These are phyloP conservation scores for Blastobasis adustella DNA, from an alignment of 2,888 invertebrate genomes.

Conservation along the genomic window DNA sequence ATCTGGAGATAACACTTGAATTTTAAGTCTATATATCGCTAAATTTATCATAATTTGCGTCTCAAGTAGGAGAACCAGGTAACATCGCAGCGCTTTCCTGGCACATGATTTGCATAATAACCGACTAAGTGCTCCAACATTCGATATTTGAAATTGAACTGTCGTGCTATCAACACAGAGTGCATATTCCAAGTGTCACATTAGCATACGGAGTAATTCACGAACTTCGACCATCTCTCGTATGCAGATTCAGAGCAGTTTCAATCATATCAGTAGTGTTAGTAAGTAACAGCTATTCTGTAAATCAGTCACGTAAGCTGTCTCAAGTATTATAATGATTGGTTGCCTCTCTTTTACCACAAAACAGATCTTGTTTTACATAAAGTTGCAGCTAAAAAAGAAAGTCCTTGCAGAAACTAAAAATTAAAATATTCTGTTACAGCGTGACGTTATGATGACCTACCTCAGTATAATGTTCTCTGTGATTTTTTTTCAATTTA, in stretches of 20 bases:
- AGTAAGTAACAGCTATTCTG: conserved; percentile 15
- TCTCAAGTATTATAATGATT: no score
- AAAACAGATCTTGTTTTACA: no score
- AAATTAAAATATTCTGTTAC: no score
- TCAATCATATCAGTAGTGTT: conserved; percentile 38
- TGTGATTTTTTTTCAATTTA: no score
- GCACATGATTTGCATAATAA: conserved; percentile 68
- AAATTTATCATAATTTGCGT: conserved; percentile 61
- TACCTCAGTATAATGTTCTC: no score
- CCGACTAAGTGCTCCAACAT: conserved; percentile 41
- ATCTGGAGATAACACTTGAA: not conserved
- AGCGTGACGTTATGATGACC: no score
- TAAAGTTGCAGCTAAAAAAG: no score
- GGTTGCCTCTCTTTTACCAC: no score
- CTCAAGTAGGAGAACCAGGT: conserved; percentile 55
- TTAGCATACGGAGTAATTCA: conserved; percentile 22
- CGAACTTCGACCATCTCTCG: conserved; percentile 51
- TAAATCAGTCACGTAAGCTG: not conserved
- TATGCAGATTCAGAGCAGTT: conserved; percentile 51
- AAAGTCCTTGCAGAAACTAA: no score
- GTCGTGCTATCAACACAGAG: not conserved
- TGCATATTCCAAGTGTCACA: not conserved
- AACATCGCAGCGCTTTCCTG: conserved; percentile 54
- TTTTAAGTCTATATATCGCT: not conserved
- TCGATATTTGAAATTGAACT: not conserved